Percentiles rank a stretch among this genome's conserved stretches.
phyloP scores from a whole-genome alignment of 2,113 vertebrate genomes.

The human region DNA sequence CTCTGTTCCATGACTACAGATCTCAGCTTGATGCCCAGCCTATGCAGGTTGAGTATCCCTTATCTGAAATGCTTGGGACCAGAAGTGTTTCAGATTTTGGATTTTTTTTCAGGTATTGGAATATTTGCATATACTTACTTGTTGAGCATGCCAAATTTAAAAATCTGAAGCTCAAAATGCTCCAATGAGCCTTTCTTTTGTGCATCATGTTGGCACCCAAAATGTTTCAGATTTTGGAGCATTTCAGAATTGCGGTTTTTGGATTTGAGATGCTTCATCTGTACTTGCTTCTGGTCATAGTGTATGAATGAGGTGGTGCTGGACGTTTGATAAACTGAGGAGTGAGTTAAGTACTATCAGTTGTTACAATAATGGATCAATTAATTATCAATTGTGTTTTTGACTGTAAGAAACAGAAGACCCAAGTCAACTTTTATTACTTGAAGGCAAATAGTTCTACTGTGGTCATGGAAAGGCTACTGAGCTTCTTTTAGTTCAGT shows the following conservation, averaged over 20 bases:
- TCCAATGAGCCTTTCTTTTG: background rate
- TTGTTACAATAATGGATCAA: background rate
- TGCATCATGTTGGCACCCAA: background rate
- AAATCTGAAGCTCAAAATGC: background rate
- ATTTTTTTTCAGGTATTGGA: background rate
- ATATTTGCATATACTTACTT: background rate
- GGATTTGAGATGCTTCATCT: background rate
- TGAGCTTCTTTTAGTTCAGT: background rate
- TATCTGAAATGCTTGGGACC: background rate
- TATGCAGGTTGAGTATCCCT: background rate
- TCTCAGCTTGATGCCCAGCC: background rate
- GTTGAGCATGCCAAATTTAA: background rate
- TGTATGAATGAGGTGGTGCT: background rate
- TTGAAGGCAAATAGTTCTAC: background rate
- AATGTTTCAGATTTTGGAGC: background rate
- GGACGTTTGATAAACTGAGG: background rate
- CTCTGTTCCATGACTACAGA: background rate
- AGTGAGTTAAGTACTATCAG: background rate
- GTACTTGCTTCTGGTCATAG: background rate
- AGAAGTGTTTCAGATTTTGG: background rate
- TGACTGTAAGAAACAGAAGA: conserved; percentile 31
- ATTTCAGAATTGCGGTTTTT: background rate
- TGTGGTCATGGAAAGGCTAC: background rate
- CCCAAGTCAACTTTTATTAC: background rate
- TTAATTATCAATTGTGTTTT: background rate